Conservation (phyloP, 2,888 invertebrate genomes). For the Sinhomidia bicolor region DNA sequence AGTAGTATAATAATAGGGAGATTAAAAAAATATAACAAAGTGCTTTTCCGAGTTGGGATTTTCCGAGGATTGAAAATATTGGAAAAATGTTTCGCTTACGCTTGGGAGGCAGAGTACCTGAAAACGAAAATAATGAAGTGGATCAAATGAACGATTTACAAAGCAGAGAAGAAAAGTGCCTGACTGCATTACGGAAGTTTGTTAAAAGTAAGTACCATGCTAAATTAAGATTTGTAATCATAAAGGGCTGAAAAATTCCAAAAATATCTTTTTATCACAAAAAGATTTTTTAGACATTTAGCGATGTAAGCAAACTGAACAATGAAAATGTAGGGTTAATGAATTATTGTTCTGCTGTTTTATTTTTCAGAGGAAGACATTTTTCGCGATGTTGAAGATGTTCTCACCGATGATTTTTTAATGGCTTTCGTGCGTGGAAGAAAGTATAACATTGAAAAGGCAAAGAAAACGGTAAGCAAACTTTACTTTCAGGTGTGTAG, state of each 20-base stretch:
- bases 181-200: conserved; percentile 29
- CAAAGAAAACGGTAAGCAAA: conserved; percentile 53
- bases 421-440: conserved; percentile 52
- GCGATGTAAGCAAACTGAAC: too few relatives aligned
- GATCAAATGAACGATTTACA: neutral
- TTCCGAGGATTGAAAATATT: neutral
- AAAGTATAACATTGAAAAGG: conserved; percentile 53
- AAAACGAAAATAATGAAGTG: neutral
- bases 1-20: too few relatives aligned
- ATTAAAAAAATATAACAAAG: neutral
- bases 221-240: too few relatives aligned
- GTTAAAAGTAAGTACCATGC: conserved; percentile 51
- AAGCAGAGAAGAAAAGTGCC: conserved; percentile 45
- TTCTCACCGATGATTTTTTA: conserved; percentile 52
- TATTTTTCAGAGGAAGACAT: conserved; percentile 40
- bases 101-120: neutral
- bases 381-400: conserved; percentile 53
- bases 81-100: conserved; percentile 15
- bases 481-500: neutral
- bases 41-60: neutral
- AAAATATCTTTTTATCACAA: too few relatives aligned
- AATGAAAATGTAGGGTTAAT: too few relatives aligned
- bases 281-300: too few relatives aligned
- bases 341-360: too few relatives aligned
- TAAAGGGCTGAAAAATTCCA: too few relatives aligned